Base-by-base conservation (phyloP, 2,113 vertebrate genomes). In the Hepsetus odoe region DNA sequence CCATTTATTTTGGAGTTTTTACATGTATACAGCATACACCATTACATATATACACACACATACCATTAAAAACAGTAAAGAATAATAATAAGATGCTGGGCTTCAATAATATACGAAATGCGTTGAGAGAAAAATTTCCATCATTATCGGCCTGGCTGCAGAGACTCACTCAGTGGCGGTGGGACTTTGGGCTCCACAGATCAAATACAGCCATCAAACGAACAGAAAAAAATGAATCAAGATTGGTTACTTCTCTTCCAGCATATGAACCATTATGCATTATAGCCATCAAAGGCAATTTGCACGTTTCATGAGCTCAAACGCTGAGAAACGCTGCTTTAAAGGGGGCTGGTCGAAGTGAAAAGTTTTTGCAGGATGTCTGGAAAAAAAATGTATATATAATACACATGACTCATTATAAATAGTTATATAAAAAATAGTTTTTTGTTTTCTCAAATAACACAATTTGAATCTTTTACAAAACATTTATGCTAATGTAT, bases 171-270 rank as follows among this genome's bases (percentile, higher is more conserved):
- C 70, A 71, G 84, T 71, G 51, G 32, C 26, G 76, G 83, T 55
- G 42, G 67, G 46, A 72, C 81, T 88, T 88, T 87, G 85, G 86
- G 89, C n/a, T 87, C 73, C 11, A 20, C 67, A 82, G 80, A 87
- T 90, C 76, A 87, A 87, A 89, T 84, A 64, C 44, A 51, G 77
- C 82, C 72, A 86, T 79, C 86, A 84, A 80, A 77, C 80, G 81
- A 71, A 77, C 61, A 79, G 78, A 82, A 72, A 85, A 88, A 74
- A 86, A 85, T 83, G 69, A 62, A 80, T 75, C 55, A 59, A 78
- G 80, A 86, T 53, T 83, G 51, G 77, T 56, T 59, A 74, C 70
- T 64, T 32, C 68, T 79, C 44, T 35, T n/a, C 77, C 2, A 20
- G n/a, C 46, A 49, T 49, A 49, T 5, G 18, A 67, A 56, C 66